Evolutionary conservation across 1,140 invertebrate genomes (phyloP), one percentile per base, ranked within the genome.

Genomic region (Agrypnia vestita): DNA sequence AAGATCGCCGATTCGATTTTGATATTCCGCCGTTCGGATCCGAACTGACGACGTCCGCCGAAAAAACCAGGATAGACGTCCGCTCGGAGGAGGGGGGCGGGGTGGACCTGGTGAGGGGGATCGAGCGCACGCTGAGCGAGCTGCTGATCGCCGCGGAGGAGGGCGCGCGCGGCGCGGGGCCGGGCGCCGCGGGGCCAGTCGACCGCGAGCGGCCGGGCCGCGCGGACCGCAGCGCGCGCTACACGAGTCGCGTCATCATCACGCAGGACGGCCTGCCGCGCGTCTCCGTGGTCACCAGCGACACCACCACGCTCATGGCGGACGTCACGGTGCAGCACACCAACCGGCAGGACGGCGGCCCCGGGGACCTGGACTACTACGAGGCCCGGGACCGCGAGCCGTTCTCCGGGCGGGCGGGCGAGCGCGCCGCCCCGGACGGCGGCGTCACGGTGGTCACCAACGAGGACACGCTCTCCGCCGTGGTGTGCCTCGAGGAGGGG

Each of bases 181-280:
- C 62, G 47, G 72, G 78, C 69, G 86, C 90, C 56, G 67, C 74
- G 78, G 46, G 75, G 51, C 76, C 82, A 80, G 82, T 80, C 53
- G 88, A 86, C 88, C 87, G 88, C 84, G 82, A 84, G 86, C 84
- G 83, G 85, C 86, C 86, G 88, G 86, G 84, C 85, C 85, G 86
- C 86, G 87, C 85, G 87, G 89, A 91, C 86, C 88, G 85, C 82
- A 91, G 85, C 83, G 94, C 94, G 88, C 94, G 94, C 84, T 96
- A 95, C 86, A 95, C 93, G 84, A 96, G 95, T 89, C 91, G 95
- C 89, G 94, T 96, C 87, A 96, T 95, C 94, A 96, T 96, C 87
- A 96, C 93, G 82, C 92, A 95, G 88, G 93, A 94, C 86, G 86
- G 71, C 0, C 62, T 62, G 10, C 89, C 91, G 59, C 90, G 92